Percentiles rank a stretch among this genome's conserved stretches.
phyloP scores from a whole-genome alignment of 2,113 vertebrate species.

The Callipepla californica region DNA sequence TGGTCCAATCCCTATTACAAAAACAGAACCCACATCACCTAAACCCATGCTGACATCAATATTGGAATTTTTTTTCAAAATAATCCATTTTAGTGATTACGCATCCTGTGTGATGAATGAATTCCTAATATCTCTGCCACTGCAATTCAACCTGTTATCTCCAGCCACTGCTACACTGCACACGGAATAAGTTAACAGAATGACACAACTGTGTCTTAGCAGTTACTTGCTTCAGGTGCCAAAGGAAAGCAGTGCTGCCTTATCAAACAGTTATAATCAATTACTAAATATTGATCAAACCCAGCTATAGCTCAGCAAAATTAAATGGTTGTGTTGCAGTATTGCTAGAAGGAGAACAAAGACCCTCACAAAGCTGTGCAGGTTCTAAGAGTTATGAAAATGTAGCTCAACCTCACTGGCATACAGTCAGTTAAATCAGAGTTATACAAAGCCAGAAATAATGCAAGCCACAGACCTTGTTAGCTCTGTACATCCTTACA shows the following conservation, averaged over 20 bases:
- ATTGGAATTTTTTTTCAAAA: neutral
- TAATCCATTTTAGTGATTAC: neutral
- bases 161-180: neutral
- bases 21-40: neutral
- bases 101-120: neutral
- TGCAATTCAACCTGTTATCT: neutral
- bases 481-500: neutral
- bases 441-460: neutral
- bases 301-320: neutral
- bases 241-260: neutral
- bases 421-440: conserved; percentile 21
- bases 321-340: neutral
- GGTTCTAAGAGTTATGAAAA: neutral
- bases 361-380: neutral
- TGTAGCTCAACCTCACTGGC: neutral
- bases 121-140: neutral
- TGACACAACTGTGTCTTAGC: neutral
- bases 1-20: neutral
- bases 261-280: conserved; percentile 30
- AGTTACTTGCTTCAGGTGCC: neutral
- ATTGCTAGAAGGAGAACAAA: neutral
- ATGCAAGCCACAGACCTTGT: neutral
- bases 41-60: neutral
- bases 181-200: neutral
- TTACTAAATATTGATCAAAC: conserved; percentile 35